A percentile compares a stretch with the other conserved stretches of the same genome.
Evolutionary conservation across 2,797 vertebrate genomes (phyloP).

Genomic region (Graptemys geographica): DNA sequence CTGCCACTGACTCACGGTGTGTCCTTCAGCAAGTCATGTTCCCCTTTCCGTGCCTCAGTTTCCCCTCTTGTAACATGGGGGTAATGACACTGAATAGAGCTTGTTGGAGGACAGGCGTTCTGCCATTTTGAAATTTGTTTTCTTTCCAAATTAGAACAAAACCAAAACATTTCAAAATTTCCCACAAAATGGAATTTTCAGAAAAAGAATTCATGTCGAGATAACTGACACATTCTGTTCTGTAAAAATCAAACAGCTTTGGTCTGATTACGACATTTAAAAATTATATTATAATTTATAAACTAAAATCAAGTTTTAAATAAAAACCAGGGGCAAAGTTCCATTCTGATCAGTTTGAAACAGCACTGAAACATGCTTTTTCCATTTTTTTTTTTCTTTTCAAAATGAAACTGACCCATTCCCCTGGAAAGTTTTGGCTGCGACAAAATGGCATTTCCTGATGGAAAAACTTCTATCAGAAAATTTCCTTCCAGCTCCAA

Average conservation of each 20-base stretch:
- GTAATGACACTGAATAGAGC: not conserved
- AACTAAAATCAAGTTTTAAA: not conserved
- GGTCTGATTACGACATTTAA: not conserved
- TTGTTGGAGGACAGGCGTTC: not conserved
- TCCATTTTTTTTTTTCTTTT: not conserved
- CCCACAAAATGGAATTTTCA: not conserved
- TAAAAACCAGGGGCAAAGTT: not conserved
- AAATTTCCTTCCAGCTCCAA: not conserved
- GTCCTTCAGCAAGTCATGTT: not conserved
- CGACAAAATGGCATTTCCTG: not conserved
- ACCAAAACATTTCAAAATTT: not conserved
- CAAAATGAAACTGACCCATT: not conserved
- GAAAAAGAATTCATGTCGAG: not conserved
- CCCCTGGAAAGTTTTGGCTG: not conserved
- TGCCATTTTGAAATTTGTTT: not conserved
- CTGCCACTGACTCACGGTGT: not conserved
- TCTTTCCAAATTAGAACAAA: not conserved
- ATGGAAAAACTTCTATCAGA: not conserved
- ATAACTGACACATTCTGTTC: not conserved
- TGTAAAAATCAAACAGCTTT: not conserved
- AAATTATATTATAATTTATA: not conserved
- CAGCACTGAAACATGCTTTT: not conserved
- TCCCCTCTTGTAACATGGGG: not conserved
- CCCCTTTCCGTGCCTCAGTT: not conserved
- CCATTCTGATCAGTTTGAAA: not conserved